A percentile compares a stretch with the other conserved stretches of the same genome.
These are phyloP conservation scores for Aphaenogaster rudis DNA, from an alignment of 1,140 invertebrate genomes.

Conservation along the genomic window DNA sequence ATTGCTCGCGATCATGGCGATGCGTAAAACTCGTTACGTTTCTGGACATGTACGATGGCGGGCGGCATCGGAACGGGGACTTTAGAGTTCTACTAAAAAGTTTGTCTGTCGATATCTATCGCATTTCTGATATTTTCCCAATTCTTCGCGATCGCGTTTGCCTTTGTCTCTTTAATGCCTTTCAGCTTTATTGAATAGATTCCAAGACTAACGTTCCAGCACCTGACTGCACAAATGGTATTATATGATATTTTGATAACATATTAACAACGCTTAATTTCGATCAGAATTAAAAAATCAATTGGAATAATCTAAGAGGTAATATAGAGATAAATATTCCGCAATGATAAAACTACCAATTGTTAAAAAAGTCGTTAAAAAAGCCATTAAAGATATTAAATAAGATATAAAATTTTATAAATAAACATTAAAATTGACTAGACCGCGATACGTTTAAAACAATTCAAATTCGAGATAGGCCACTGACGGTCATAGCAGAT, in stretches of 20 bases:
- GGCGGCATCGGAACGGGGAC: not conserved
- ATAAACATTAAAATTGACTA: not conserved
- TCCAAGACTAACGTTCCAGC: not conserved
- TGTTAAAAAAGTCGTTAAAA: not conserved
- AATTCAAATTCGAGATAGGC: no score
- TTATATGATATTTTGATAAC: not conserved
- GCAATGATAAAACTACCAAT: not conserved
- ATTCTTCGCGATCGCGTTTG: constrained; percentile 30
- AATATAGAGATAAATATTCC: not conserved
- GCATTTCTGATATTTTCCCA: constrained; percentile 48
- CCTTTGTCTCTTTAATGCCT: constrained; percentile 38
- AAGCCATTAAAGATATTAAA: not conserved
- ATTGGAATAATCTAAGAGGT: not conserved
- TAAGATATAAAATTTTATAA: not conserved
- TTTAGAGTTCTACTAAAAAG: constrained; percentile 46
- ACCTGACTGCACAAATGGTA: not conserved
- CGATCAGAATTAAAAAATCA: not conserved
- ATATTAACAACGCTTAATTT: not conserved
- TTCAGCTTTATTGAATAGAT: constrained; percentile 37
- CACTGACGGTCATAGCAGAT: no score
- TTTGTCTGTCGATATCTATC: constrained; percentile 51
- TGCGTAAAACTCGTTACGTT: constrained; percentile 70
- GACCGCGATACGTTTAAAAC: no score
- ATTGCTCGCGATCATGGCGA: constrained; percentile 60
- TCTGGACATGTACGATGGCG: constrained; percentile 2